A percentile compares a stretch with the other conserved stretches of the same genome.
These are phyloP conservation scores for Agonum fuliginosum DNA, from an alignment of 2,888 invertebrate species.

Conservation along the genomic window DNA sequence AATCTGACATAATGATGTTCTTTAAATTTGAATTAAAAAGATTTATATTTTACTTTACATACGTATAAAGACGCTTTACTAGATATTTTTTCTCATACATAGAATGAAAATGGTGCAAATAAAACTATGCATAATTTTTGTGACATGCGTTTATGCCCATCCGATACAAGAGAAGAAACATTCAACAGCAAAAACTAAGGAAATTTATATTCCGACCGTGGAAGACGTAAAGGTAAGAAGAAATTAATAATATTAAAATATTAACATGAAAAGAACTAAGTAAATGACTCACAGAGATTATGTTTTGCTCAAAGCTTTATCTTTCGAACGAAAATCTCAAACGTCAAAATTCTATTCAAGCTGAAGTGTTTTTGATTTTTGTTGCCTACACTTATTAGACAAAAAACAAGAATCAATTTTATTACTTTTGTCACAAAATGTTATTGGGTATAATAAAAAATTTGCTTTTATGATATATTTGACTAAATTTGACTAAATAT, in stretches of 20 bases:
- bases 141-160: constrained; percentile 20
- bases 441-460: too few relatives aligned
- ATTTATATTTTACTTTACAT: background rate
- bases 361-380: too few relatives aligned
- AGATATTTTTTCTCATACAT: background rate
- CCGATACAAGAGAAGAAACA: constrained; percentile 15
- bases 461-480: too few relatives aligned
- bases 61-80: background rate
- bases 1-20: background rate
- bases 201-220: constrained; percentile 22
- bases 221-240: constrained; percentile 36
- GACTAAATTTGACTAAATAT: too few relatives aligned
- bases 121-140: constrained; percentile 36
- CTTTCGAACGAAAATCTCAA: background rate
- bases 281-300: too few relatives aligned
- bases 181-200: background rate
- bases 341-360: too few relatives aligned
- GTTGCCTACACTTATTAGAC: too few relatives aligned
- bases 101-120: constrained; percentile 8
- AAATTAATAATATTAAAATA: background rate
- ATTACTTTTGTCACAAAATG: too few relatives aligned
- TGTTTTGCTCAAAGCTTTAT: too few relatives aligned
- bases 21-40: background rate
- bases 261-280: too few relatives aligned
- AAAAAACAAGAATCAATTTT: too few relatives aligned